Evolutionary conservation across 2,797 vertebrate genomes (phyloP).

Genomic region (Bradypus variegatus): DNA sequence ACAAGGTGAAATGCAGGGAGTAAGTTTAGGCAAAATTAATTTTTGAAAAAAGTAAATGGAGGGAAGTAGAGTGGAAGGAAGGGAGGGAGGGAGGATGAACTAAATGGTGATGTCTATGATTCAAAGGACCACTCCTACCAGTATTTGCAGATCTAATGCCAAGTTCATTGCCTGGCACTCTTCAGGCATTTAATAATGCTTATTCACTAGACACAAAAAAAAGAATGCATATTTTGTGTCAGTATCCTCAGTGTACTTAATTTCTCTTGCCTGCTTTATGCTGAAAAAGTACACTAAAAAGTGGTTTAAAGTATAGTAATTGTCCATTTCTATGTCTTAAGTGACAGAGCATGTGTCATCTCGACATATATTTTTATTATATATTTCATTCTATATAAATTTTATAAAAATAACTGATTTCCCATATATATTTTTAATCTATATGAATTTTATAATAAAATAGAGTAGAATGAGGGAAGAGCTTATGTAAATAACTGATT

Average conservation of each 20-base stretch:
- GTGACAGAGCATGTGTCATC: neutral
- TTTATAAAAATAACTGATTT: slow-evolving; percentile 15
- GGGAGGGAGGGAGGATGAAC: neutral
- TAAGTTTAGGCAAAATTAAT: neutral
- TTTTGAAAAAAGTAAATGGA: neutral
- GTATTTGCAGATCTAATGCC: neutral
- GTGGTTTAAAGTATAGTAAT: neutral
- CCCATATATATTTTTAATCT: neutral
- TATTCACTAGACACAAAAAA: neutral
- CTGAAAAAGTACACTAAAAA: neutral
- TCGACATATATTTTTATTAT: neutral
- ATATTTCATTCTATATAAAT: slow-evolving; percentile 20
- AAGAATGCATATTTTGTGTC: neutral
- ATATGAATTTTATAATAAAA: slow-evolving; percentile 23
- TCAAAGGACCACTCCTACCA: neutral
- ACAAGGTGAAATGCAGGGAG: neutral
- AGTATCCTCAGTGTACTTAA: neutral
- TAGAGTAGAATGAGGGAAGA: neutral
- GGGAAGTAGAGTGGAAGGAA: neutral
- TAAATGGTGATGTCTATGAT: neutral
- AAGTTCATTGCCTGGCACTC: neutral
- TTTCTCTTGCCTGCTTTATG: neutral
- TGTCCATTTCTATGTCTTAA: neutral
- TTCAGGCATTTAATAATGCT: neutral
- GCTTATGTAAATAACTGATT: neutral